Conservation (phyloP, 2,113 vertebrate genomes). For the Xiphorhynchus elegans region DNA sequence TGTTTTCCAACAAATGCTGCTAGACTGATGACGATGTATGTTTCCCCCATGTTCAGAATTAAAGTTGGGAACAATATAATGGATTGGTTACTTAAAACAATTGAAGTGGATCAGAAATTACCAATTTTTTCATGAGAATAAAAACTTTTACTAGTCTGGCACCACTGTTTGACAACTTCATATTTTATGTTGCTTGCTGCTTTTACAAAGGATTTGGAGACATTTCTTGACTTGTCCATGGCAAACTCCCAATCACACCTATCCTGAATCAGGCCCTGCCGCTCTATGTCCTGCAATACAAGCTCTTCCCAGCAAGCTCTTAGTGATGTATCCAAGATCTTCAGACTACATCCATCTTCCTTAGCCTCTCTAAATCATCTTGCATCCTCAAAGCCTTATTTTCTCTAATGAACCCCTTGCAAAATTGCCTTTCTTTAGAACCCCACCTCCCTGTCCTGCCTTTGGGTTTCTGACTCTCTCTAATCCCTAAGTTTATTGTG, state of each 20-base stretch:
- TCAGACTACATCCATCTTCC: background rate
- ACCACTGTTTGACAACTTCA: background rate
- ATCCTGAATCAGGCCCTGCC: background rate
- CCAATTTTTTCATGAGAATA: background rate
- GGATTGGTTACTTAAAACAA: background rate
- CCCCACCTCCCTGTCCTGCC: background rate
- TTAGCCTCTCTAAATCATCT: background rate
- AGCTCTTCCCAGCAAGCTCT: background rate
- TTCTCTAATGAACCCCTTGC: background rate
- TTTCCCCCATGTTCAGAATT: background rate
- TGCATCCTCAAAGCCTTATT: background rate
- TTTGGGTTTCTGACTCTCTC: background rate
- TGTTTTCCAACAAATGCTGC: conserved; percentile 50
- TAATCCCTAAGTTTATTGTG: background rate
- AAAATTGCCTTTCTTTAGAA: background rate
- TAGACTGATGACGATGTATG: conserved; percentile 4
- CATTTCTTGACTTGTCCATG: background rate
- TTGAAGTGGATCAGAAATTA: background rate
- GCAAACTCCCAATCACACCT: background rate
- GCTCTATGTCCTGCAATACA: background rate
- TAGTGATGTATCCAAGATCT: background rate
- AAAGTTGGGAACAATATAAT: background rate
- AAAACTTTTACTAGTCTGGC: background rate
- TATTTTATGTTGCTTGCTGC: background rate
- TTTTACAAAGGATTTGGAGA: background rate